Base-by-base conservation (phyloP, 2,888 invertebrate species). In the Enoplolaimus lenunculus region DNA sequence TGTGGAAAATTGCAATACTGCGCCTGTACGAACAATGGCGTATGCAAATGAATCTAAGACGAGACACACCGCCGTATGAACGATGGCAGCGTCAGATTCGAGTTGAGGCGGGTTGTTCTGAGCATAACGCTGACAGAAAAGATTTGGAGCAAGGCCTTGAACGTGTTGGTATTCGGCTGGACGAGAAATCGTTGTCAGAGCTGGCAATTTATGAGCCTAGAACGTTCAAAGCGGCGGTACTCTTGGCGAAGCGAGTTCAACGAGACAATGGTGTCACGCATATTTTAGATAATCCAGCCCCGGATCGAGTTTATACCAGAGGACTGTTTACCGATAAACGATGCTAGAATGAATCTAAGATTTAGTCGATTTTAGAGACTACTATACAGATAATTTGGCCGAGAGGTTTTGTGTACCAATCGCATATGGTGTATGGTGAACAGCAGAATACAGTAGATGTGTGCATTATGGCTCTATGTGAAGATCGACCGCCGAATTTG, bases 191-290 rank as follows among this genome's bases (percentile, higher is more conserved):
- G 13, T 74, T 78, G 16, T 74, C 78, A 16, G 77, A 79, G 66
- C 69, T 78, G 60, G 78, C 79, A 21, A 75, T 78, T 64, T 79
- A 79, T 70, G 78, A 78, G 70, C 78, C 78, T 26, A 68, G 75
- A 59, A 76, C 78, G 0, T 78, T 78, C 70, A 74, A 76, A 73
- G 78, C n/a, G n/a, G n/a, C n/a, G n/a, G 45, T 45, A 7, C 45
- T 45, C 7, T 45, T 45, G 45, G 21, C 45, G 45, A 45, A 45
- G 21, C 45, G 21, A 45, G 21, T 45, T 45, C 21, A 21, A 13
- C 7, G 21, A 45, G 45, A 45, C 45, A 21, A 45, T 45, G 45
- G 45, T 13, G 21, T 21, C 45, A 45, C 45, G 7, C 7, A 7
- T 13, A 45, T 45, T 45, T 45, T 45, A 21, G 45, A 45, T 21